Evolutionary conservation across 2,888 invertebrate species (phyloP), one percentile per base, ranked within the genome.

Genomic region (Asteroscopus sphinx): DNA sequence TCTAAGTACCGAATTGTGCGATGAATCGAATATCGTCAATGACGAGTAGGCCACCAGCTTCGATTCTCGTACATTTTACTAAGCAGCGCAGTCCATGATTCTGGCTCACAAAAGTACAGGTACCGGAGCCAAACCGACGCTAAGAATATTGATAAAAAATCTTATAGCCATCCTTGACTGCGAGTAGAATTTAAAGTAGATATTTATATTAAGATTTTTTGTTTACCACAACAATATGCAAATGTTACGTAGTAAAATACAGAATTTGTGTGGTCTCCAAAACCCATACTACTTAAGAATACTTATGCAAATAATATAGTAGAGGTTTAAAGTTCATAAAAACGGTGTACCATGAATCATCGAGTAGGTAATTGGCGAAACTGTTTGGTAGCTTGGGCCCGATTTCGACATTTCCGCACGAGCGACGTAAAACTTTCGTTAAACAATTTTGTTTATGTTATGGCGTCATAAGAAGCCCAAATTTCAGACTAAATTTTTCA

Each of bases 381-480:
- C 39, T 12, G 6, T 9, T 21, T 4, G 21, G 21, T 21, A 21
- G 21, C 21, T 21, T 1, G 4, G 21, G 21, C 21, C 21, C 21
- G 33, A 62, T 54, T 54, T 61, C 66, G 15, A 61, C 37, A 59
- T 54, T 52, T 54, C 16, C 67, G 46, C 55, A 45, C 45, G 26
- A 12, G 41, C 45, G 21, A 0, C 21, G 21, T 21, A 6, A 21
- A 21, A 21, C 21, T 6, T 21, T 21, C 21, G 21, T 21, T 21
- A 21, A 4, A 21, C 21, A 4, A 21, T 21, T 32, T 30, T 9
- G 37, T 37, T 3, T 2, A 62, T 54, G 48, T n/a, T 12, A 26
- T 45, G n/a, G 7, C 7, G n/a, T n/a, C n/a, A n/a, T n/a, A n/a
- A n/a, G n/a, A n/a, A n/a, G n/a, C n/a, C n/a, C n/a, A n/a, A n/a